Percentiles rank a stretch among this genome's conserved stretches.
Conservation (phyloP, 2,113 vertebrate genomes). For the Mionectes macconnelli region DNA sequence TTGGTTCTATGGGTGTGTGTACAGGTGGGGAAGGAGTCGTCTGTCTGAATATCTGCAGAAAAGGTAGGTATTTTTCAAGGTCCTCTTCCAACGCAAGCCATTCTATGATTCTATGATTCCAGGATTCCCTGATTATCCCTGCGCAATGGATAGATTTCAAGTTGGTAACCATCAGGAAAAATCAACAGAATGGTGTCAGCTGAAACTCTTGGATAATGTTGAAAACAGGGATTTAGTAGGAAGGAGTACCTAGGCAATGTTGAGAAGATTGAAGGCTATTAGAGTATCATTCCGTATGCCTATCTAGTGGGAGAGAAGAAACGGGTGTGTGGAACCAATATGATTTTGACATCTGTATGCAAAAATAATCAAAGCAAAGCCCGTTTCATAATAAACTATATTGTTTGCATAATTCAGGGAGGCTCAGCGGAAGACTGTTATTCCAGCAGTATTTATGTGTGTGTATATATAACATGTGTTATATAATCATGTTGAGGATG, state of each 20-base stretch:
- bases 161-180: background rate
- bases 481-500: background rate
- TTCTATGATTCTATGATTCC: no score
- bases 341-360: background rate
- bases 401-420: background rate
- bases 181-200: background rate
- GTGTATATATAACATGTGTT: no score
- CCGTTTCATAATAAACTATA: background rate
- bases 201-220: background rate
- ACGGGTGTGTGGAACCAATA: background rate
- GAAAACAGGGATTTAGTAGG: background rate
- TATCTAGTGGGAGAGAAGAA: background rate
- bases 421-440: background rate
- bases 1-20: background rate
- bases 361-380: background rate
- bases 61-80: background rate
- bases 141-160: background rate
- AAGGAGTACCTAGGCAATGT: background rate
- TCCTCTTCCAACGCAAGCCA: background rate
- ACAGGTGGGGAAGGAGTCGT: background rate
- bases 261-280: background rate
- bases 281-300: background rate
- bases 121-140: background rate
- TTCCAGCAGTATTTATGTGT: background rate
- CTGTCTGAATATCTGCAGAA: background rate